phyloP scores from a whole-genome alignment of 2,113 vertebrate genomes.

The Anarhynchus alexandrinus region DNA sequence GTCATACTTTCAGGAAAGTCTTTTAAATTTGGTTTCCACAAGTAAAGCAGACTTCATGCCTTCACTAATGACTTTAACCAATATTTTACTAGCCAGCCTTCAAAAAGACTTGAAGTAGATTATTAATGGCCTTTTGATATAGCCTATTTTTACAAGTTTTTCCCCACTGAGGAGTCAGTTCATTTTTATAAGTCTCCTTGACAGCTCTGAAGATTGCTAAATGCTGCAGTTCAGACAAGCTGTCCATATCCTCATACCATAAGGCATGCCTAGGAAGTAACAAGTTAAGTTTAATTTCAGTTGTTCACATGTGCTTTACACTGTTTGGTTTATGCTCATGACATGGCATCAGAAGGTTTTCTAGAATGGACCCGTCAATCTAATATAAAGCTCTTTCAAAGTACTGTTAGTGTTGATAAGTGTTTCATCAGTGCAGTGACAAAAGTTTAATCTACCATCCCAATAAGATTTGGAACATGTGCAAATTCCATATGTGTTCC shows the following conservation, averaged over 20 bases:
- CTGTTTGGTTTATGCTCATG: neutral
- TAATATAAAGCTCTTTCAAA: neutral
- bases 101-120: neutral
- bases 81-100: neutral
- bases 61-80: neutral
- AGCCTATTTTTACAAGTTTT: neutral
- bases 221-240: neutral
- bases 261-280: neutral
- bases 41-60: neutral
- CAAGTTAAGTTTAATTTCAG: neutral
- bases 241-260: neutral
- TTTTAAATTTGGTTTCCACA: neutral
- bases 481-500: neutral
- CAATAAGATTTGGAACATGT: neutral
- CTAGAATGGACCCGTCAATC: neutral
- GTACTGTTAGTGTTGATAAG: neutral
- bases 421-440: neutral
- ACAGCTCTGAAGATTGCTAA: neutral
- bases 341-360: neutral
- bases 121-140: neutral
- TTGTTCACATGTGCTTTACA: neutral
- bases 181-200: neutral
- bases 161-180: neutral
- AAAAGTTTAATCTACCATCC: neutral
- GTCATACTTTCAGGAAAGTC: neutral